Conservation (phyloP, 2,113 vertebrate genomes). For the Scomber scombrus region DNA sequence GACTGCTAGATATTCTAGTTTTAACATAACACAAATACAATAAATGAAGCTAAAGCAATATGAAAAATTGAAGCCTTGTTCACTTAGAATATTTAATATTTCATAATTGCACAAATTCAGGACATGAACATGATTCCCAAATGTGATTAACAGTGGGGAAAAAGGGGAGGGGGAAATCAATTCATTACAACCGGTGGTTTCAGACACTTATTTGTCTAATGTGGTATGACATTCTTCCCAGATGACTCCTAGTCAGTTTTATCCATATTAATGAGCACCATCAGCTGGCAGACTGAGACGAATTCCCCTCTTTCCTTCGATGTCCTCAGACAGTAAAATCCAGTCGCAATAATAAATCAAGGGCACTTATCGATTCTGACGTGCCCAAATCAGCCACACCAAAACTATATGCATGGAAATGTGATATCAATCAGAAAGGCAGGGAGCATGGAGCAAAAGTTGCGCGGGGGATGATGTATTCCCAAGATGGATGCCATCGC, state of each 20-base stretch:
- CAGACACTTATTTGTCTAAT: constrained; percentile 81
- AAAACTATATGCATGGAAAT: constrained; percentile 36
- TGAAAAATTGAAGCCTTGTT: neutral
- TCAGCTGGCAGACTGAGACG: constrained; percentile 63
- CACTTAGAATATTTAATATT: constrained; percentile 50
- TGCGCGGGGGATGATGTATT: constrained; percentile 4
- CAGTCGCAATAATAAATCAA: constrained; percentile 61
- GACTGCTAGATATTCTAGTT: neutral
- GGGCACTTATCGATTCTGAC: constrained; percentile 50
- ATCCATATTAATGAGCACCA: constrained; percentile 80
- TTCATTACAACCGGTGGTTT: constrained; percentile 72
- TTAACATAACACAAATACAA: constrained; percentile 3
- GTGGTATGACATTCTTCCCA: constrained; percentile 78
- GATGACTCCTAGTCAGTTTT: constrained; percentile 75
- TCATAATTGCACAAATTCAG: constrained; percentile 46
- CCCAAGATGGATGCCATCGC: constrained; percentile 14
- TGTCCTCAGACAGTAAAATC: constrained; percentile 52
- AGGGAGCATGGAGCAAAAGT: neutral
- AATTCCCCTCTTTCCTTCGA: constrained; percentile 52
- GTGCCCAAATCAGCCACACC: constrained; percentile 26
- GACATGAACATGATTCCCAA: constrained; percentile 62
- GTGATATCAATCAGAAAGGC: constrained; percentile 32
- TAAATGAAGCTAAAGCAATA: constrained; percentile 23
- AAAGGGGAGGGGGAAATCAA: constrained; percentile 63
- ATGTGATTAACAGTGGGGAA: constrained; percentile 63